Percentiles rank a stretch among this genome's conserved stretches.
These are phyloP conservation scores for Eudemis profundana DNA, from an alignment of 2,888 invertebrate species.

Conservation along the genomic window DNA sequence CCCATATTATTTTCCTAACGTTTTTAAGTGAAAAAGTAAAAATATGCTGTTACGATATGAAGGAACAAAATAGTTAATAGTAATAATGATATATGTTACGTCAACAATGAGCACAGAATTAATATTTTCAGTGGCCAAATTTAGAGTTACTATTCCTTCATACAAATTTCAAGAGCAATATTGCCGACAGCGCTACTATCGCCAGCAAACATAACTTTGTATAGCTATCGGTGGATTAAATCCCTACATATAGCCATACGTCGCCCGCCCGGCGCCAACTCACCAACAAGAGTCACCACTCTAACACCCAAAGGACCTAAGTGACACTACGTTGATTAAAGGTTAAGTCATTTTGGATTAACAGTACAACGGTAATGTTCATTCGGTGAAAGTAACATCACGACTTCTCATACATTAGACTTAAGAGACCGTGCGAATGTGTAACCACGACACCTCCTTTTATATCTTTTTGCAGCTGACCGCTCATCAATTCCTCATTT, in stretches of 20 bases:
- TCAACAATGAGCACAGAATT: neutral
- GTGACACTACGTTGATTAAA: conserved; percentile 7
- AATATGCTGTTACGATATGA: neutral
- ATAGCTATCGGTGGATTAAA: conserved; percentile 26
- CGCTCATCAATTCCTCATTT: conserved; percentile 78
- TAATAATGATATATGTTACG: too few relatives aligned
- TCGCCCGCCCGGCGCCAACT: conserved; percentile 35
- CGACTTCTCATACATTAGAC: conserved; percentile 82
- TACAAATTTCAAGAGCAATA: conserved; percentile 1
- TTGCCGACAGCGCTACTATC: neutral
- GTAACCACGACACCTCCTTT: conserved; percentile 65
- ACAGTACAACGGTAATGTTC: conserved; percentile 66
- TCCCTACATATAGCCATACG: conserved; percentile 30
- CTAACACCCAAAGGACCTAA: conserved; percentile 15
- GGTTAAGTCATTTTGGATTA: conserved; percentile 25
- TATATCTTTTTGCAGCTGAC: conserved; percentile 62
- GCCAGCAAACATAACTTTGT: conserved; percentile 1
- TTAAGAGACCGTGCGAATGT: conserved; percentile 76
- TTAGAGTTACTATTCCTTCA: neutral
- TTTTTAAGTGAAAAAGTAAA: too few relatives aligned
- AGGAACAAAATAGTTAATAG: neutral
- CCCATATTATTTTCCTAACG: too few relatives aligned
- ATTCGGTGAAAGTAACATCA: conserved; percentile 80
- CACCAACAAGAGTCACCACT: too few relatives aligned
- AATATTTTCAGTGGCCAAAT: neutral